Evolutionary conservation across 1,140 invertebrate species (phyloP).

Genomic region (Drosophila kepulauana): DNA sequence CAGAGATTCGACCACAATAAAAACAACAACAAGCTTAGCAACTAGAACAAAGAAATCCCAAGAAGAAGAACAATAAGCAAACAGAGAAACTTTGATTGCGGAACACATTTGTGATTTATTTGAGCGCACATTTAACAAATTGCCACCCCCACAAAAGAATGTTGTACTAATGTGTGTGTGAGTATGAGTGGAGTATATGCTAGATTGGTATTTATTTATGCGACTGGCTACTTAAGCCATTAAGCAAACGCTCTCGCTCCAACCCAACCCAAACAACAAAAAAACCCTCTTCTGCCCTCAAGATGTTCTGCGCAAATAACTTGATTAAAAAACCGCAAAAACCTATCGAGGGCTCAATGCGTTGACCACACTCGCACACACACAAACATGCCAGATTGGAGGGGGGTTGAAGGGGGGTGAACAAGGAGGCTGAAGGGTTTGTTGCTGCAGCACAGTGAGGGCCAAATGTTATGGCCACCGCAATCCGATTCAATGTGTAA

Average conservation of each 20-base stretch:
- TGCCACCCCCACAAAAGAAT: constrained; percentile 43
- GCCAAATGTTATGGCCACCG: constrained; percentile 74
- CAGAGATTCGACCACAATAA: constrained; percentile 45
- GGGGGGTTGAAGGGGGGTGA: not conserved
- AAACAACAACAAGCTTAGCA: constrained; percentile 15
- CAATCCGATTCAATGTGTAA: constrained; percentile 83
- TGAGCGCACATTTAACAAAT: constrained; percentile 70
- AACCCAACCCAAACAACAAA: not conserved
- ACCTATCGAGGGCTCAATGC: constrained; percentile 71
- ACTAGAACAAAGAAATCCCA: constrained; percentile 16
- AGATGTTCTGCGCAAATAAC: constrained; percentile 67
- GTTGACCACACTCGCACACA: constrained; percentile 47
- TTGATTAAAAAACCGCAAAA: constrained; percentile 83
- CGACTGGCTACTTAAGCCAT: constrained; percentile 60
- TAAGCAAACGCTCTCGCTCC: constrained; percentile 29
- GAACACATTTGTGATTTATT: constrained; percentile 82
- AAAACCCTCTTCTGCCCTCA: not conserved
- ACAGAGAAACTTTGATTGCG: constrained; percentile 69
- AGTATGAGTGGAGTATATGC: constrained; percentile 32
- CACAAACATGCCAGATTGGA: not conserved
- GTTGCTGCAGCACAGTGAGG: constrained; percentile 21
- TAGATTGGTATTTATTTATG: constrained; percentile 65
- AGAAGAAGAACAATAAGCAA: constrained; percentile 12
- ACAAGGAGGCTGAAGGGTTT: constrained; percentile 24
- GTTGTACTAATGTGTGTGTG: constrained; percentile 8